Conservation (phyloP, 35 echinoderm and acorn worm species). For the Diadema setosum region DNA sequence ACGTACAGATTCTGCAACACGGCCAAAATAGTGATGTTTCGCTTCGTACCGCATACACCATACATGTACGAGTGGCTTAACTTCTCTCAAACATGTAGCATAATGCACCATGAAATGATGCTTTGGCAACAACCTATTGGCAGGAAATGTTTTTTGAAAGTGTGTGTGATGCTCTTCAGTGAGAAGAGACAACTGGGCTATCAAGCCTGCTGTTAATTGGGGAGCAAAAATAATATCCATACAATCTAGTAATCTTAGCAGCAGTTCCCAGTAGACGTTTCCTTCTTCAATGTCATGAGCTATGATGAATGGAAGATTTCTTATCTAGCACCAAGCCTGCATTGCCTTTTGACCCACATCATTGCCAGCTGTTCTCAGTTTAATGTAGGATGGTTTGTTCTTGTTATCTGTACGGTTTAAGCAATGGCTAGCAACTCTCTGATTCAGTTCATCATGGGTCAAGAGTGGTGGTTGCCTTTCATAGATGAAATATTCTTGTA, state of each 20-base stretch:
- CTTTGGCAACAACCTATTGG: background rate
- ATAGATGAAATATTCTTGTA: no score
- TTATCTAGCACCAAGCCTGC: slow-evolving; percentile 41
- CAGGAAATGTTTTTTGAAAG: slow-evolving; percentile 1
- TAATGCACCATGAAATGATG: slow-evolving; percentile 52
- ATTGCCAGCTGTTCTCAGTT: slow-evolving; percentile 17
- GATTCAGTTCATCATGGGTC: no score
- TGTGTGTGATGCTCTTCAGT: slow-evolving; percentile 31
- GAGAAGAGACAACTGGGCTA: slow-evolving; percentile 23
- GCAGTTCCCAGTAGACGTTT: slow-evolving; percentile 3
- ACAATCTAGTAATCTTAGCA: slow-evolving; percentile 19
- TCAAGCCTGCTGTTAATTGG: slow-evolving; percentile 18
- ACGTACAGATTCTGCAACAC: background rate
- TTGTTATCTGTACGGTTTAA: background rate
- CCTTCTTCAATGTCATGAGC: background rate
- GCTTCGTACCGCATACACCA: slow-evolving; percentile 52
- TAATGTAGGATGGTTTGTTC: slow-evolving; percentile 23
- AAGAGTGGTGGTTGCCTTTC: no score
- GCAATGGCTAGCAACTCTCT: no score
- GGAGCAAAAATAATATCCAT: slow-evolving; percentile 40
- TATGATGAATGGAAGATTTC: slow-evolving; percentile 17
- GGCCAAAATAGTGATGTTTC: slow-evolving; percentile 20
- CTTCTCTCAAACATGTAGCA: slow-evolving; percentile 23
- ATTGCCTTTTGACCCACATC: slow-evolving; percentile 32
- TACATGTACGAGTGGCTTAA: background rate